Conservation (phyloP, 30 jellyfish, hydroid and myxozoan species). For the Rhopilema esculentum region DNA sequence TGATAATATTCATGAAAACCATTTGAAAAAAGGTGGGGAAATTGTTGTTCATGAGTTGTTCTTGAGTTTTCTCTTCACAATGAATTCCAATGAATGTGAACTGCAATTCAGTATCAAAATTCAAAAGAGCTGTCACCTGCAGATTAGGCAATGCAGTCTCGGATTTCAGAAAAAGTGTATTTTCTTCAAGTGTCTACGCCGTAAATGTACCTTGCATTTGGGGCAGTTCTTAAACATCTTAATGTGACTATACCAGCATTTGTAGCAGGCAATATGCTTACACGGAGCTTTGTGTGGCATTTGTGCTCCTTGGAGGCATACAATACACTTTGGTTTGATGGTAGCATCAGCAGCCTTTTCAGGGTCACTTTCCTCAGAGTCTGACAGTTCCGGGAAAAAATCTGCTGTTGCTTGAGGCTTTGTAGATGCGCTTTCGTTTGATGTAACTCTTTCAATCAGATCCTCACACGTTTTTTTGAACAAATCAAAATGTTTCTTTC, state of each 20-base stretch:
- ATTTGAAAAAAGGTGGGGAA: too few species aligned
- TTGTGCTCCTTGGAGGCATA: constrained; percentile 10
- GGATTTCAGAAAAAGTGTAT: neutral
- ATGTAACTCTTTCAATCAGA: neutral
- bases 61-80: too few species aligned
- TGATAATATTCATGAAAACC: too few species aligned
- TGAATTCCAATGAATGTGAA: too few species aligned
- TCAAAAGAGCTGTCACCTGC: too few species aligned
- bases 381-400: constrained; percentile 46
- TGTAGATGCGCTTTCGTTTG: neutral
- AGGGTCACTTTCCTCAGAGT: constrained; percentile 10
- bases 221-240: constrained; percentile 36
- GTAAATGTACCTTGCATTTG: constrained; percentile 8
- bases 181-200: constrained; percentile 27
- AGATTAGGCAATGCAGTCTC: too few species aligned
- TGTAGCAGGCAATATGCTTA: constrained; percentile 46
- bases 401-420: neutral
- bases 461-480: constrained; percentile 51
- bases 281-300: constrained; percentile 53
- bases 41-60: too few species aligned
- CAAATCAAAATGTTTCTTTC: constrained; percentile 21
- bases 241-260: constrained; percentile 24
- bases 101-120: too few species aligned
- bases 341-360: neutral
- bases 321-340: constrained; percentile 2